Evolutionary conservation across 1,140 invertebrate genomes (phyloP).

Genomic region (Anastatus disparis): DNA sequence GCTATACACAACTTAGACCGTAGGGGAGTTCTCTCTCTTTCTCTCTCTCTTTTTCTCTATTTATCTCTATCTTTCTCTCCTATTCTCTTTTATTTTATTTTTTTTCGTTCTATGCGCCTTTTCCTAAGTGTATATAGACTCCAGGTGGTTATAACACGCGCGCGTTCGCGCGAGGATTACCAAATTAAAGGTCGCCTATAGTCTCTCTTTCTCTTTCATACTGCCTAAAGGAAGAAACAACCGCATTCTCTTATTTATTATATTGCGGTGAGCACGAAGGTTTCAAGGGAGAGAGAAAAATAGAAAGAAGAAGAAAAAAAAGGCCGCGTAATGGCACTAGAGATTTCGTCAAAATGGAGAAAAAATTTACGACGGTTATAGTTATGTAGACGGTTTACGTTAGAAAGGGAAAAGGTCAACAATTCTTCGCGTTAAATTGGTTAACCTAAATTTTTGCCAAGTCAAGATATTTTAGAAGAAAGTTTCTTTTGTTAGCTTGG

Average conservation of each 20-base stretch:
- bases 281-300: not conserved
- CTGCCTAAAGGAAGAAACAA: not conserved
- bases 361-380: not conserved
- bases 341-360: not conserved
- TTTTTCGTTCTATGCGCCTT: too few relatives aligned
- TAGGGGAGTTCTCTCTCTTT: constrained; percentile 5
- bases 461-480: not conserved
- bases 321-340: not conserved
- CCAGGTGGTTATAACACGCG: constrained; percentile 32
- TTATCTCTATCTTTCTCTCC: too few relatives aligned
- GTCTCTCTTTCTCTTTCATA: not conserved
- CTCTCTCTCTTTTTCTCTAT: constrained; percentile 2
- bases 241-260: constrained; percentile 15
- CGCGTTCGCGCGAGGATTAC: constrained; percentile 10
- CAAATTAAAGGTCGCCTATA: constrained; percentile 16
- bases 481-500: not conserved
- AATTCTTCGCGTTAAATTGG: not conserved
- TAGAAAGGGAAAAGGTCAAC: too few relatives aligned
- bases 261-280: not conserved
- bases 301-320: too few relatives aligned
- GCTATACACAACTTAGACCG: too few relatives aligned
- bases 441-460: not conserved
- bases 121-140: too few relatives aligned
- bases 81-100: too few relatives aligned
- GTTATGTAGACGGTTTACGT: too few relatives aligned